Conservation (phyloP, 2,888 invertebrate species). For the Eustalomyia histrio region DNA sequence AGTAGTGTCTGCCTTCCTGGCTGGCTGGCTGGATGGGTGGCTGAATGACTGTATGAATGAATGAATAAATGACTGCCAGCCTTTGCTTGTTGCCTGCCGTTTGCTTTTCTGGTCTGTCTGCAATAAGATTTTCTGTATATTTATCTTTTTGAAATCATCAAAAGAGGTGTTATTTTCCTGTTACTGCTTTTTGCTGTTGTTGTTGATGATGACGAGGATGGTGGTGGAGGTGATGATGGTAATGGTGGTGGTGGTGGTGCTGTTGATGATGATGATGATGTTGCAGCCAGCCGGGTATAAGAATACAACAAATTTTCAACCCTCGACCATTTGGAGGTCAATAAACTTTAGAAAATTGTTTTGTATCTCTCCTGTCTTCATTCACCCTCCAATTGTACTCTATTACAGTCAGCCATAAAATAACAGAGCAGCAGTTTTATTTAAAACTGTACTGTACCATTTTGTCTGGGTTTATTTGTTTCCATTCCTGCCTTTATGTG, state of each 20-base stretch:
- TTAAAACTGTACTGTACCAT: conserved; percentile 55
- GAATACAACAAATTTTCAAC: conserved; percentile 55
- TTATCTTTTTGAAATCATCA: conserved; percentile 51
- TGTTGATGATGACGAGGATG: conserved; percentile 12
- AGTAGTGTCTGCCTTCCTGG: conserved; percentile 57
- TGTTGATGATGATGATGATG: conserved; percentile 8
- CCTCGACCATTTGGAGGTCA: conserved; percentile 63
- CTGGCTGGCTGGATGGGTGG: no score
- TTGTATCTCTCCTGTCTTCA: conserved; percentile 46
- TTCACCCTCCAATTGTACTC: neutral
- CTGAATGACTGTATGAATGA: conserved; percentile 10
- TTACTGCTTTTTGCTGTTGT: conserved; percentile 20
- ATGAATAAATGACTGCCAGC: conserved; percentile 27
- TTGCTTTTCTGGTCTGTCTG: conserved; percentile 31
- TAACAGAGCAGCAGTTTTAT: conserved; percentile 34
- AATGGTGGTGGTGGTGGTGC: neutral
- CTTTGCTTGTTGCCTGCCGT: conserved; percentile 10
- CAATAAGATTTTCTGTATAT: conserved; percentile 46
- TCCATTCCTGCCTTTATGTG: conserved; percentile 36
- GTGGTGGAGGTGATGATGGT: conserved; percentile 4
- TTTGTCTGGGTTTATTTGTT: conserved; percentile 44
- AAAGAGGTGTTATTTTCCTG: conserved; percentile 50
- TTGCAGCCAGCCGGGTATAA: conserved; percentile 33
- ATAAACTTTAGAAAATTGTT: conserved; percentile 58
- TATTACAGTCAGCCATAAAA: conserved; percentile 32